Conservation (phyloP, 2,797 vertebrate species). For the Neosilurus hyrtlii region DNA sequence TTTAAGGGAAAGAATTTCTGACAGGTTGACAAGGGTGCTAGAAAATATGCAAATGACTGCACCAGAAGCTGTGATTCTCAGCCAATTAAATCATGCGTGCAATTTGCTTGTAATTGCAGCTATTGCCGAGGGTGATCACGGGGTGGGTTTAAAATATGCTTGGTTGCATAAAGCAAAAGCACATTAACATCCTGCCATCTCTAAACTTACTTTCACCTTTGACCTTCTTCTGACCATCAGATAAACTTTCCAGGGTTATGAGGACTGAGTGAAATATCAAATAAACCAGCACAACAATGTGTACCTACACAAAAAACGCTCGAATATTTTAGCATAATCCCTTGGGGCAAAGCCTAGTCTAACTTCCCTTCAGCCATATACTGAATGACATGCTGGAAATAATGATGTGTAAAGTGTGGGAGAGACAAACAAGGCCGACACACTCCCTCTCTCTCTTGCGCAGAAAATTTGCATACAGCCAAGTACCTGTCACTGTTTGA, state of each 20-base stretch:
- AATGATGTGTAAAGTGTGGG: constrained; percentile 56
- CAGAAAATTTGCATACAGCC: constrained; percentile 53
- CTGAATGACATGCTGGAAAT: constrained; percentile 61
- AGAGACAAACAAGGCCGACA: constrained; percentile 52
- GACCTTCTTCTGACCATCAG: constrained; percentile 36
- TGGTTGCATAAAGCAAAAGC: constrained; percentile 10
- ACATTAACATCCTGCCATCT: not conserved
- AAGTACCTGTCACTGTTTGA: constrained; percentile 53
- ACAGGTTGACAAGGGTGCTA: constrained; percentile 51
- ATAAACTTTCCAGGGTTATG: constrained; percentile 46
- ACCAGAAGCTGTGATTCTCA: constrained; percentile 47
- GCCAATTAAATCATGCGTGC: constrained; percentile 48
- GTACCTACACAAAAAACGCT: constrained; percentile 11
- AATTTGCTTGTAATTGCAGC: constrained; percentile 48
- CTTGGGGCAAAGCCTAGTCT: constrained; percentile 51
- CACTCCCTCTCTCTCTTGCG: constrained; percentile 20
- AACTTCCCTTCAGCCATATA: constrained; percentile 56
- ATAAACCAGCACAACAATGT: constrained; percentile 33
- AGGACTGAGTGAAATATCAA: constrained; percentile 40
- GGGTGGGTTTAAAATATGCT: constrained; percentile 27
- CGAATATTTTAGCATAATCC: constrained; percentile 46
- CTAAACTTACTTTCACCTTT: constrained; percentile 34
- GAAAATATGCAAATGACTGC: constrained; percentile 49
- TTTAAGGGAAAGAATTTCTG: constrained; percentile 33
- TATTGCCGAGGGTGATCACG: constrained; percentile 41